These are phyloP conservation scores for Stomatorhinus ivindoensis DNA, from an alignment of 2,113 vertebrate species.

Conservation along the genomic window DNA sequence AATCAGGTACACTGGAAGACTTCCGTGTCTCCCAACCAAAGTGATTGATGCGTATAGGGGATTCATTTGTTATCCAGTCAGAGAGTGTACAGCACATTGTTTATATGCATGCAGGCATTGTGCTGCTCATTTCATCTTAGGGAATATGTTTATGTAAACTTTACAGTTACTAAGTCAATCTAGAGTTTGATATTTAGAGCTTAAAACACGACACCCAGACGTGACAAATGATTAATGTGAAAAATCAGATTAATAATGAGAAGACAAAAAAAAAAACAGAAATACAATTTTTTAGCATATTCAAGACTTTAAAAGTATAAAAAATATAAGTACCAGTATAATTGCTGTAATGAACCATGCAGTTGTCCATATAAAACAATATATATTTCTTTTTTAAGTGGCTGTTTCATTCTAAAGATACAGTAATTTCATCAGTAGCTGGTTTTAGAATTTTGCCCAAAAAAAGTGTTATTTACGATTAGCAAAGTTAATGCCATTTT, in stretches of 20 bases:
- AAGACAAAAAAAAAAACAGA: neutral
- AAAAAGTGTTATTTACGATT: neutral
- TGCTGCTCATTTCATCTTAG: neutral
- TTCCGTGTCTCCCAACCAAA: neutral
- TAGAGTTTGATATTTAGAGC: neutral
- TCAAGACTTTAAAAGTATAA: neutral
- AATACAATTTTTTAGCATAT: neutral
- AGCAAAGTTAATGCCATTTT: neutral
- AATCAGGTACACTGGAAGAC: neutral
- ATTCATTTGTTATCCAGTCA: constrained; percentile 13
- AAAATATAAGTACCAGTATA: neutral
- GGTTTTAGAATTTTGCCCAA: neutral
- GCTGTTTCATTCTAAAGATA: neutral
- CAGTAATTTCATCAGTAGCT: neutral
- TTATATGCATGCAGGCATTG: neutral
- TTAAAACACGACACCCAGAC: neutral
- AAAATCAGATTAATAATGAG: neutral
- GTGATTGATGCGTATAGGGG: neutral
- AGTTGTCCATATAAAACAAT: neutral
- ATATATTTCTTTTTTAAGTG: neutral
- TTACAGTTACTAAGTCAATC: neutral
- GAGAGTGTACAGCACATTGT: neutral
- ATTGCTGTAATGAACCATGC: neutral
- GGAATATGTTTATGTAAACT: neutral
- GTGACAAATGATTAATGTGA: neutral